Evolutionary conservation across 2,113 vertebrate genomes (phyloP).

Genomic region (Heterochromis multidens): DNA sequence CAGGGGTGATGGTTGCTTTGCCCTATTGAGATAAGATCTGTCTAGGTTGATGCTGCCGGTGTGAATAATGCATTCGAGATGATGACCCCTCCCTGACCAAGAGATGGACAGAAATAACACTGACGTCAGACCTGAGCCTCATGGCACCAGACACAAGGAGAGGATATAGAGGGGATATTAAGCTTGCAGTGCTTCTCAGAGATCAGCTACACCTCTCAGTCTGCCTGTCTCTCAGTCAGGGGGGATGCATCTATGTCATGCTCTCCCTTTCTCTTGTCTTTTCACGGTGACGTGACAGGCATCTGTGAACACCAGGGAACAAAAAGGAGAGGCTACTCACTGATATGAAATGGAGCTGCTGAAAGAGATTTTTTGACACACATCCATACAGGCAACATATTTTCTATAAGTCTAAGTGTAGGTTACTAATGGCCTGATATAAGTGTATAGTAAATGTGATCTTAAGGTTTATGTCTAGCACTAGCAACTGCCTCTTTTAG

Average conservation of each 20-base stretch:
- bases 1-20: constrained; percentile 25
- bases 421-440: background rate
- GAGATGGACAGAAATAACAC: constrained; percentile 66
- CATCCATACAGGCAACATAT: background rate
- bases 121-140: constrained; percentile 54
- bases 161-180: constrained; percentile 49
- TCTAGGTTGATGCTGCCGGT: constrained; percentile 45
- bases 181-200: constrained; percentile 49
- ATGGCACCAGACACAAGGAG: constrained; percentile 14
- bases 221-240: constrained; percentile 22
- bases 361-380: background rate
- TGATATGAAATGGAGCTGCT: constrained; percentile 8
- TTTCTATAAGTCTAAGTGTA: background rate
- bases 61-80: constrained; percentile 68
- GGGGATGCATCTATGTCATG: constrained; percentile 40
- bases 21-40: constrained; percentile 49
- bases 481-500: no score
- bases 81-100: constrained; percentile 60
- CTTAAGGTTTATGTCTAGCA: background rate
- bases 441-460: background rate
- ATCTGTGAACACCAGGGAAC: constrained; percentile 44
- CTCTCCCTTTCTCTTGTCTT: constrained; percentile 46
- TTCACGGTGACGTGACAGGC: constrained; percentile 57
- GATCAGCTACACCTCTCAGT: constrained; percentile 64
- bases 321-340: constrained; percentile 23